Percentiles rank a stretch among this genome's conserved stretches.
Evolutionary conservation across 2,888 invertebrate species (phyloP).

Genomic region (Lampropteryx suffumata): DNA sequence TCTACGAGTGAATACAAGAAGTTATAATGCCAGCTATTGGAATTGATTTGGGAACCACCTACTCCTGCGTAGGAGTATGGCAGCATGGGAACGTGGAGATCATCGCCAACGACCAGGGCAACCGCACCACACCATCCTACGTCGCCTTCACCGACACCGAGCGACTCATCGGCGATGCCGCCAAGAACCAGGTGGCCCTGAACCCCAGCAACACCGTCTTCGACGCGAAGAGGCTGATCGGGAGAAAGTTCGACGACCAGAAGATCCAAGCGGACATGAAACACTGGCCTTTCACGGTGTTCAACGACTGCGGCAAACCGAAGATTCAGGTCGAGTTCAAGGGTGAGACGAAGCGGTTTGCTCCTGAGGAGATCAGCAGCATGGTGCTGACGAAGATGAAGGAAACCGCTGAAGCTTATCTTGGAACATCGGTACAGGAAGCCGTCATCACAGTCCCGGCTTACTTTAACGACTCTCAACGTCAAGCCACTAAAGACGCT

Average conservation of each 20-base stretch:
- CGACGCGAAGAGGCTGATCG: slow-evolving; percentile 91
- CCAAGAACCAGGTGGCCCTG: slow-evolving; percentile 87
- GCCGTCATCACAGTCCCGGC: slow-evolving; percentile 93
- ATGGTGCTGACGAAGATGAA: slow-evolving; percentile 93
- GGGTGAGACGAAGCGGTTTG: slow-evolving; percentile 84
- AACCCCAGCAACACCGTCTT: slow-evolving; percentile 89
- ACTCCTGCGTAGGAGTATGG: slow-evolving; percentile 79
- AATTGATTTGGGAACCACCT: slow-evolving; percentile 81
- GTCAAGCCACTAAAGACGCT: slow-evolving; percentile 94
- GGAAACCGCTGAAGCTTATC: slow-evolving; percentile 88
- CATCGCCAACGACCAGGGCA: slow-evolving; percentile 86
- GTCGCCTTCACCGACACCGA: slow-evolving; percentile 88
- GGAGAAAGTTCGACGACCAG: slow-evolving; percentile 87
- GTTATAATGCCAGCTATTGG: slow-evolving; percentile 77
- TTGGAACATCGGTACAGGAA: slow-evolving; percentile 85
- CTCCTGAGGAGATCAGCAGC: slow-evolving; percentile 88
- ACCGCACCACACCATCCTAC: slow-evolving; percentile 88
- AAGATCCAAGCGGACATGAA: slow-evolving; percentile 91
- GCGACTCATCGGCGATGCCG: slow-evolving; percentile 86
- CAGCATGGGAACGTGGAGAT: slow-evolving; percentile 89
- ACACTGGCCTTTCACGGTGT: slow-evolving; percentile 91
- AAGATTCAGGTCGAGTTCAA: slow-evolving; percentile 87
- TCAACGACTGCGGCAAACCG: slow-evolving; percentile 85
- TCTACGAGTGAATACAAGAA: slow-evolving; percentile 32
- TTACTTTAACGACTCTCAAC: slow-evolving; percentile 89